Conservation (phyloP, 1,140 invertebrate species). For the Bombus terrestris region DNA sequence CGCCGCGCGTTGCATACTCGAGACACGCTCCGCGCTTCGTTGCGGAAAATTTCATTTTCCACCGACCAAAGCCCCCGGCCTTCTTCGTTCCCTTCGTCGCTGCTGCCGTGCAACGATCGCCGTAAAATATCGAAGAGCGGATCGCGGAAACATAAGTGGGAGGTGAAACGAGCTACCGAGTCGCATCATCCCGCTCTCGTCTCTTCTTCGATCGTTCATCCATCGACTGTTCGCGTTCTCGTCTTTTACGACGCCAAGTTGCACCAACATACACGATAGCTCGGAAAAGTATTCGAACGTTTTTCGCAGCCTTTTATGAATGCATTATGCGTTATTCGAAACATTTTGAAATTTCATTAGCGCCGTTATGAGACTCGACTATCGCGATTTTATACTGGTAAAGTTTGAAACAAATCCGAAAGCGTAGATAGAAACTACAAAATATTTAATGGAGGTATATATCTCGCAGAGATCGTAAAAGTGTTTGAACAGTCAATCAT, state of each 20-base stretch:
- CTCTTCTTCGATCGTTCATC: neutral
- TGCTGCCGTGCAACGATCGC: neutral
- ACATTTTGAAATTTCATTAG: too few relatives aligned
- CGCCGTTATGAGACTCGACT: too few relatives aligned
- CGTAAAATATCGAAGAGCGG: conserved; percentile 13
- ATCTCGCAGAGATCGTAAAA: too few relatives aligned
- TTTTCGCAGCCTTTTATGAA: neutral
- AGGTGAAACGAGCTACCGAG: conserved; percentile 15
- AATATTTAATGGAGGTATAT: too few relatives aligned
- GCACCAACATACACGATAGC: neutral
- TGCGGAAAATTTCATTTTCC: conserved; percentile 48
- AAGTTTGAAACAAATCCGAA: too few relatives aligned
- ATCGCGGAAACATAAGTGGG: neutral
- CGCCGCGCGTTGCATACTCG: neutral
- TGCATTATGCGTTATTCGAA: neutral
- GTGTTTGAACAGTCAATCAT: too few relatives aligned
- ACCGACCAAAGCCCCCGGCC: neutral
- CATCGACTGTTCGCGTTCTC: neutral
- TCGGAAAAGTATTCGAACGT: neutral
- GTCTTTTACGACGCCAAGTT: conserved; percentile 6
- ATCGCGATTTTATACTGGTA: too few relatives aligned
- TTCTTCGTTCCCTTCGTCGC: conserved; percentile 16
- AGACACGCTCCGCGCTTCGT: neutral
- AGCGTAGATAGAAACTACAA: too few relatives aligned
- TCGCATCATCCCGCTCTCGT: neutral